These are phyloP conservation scores for Emydura subglobosa DNA, from an alignment of 2,113 vertebrate species.

Conservation along the genomic window DNA sequence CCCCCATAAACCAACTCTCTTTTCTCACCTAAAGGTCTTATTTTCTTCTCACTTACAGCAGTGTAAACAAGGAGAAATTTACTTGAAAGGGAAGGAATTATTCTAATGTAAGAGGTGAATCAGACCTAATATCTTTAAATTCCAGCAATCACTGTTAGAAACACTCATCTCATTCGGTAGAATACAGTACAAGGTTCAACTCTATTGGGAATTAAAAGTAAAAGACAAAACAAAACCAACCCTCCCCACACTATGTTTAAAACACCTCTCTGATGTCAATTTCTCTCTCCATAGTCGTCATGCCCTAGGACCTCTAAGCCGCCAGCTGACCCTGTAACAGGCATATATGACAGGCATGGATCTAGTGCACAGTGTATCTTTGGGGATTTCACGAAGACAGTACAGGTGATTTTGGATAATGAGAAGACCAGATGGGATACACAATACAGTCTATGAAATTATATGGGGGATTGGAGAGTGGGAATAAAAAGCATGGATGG, in stretches of 20 bases:
- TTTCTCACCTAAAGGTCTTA: neutral
- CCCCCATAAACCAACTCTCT: neutral
- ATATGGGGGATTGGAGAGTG: neutral
- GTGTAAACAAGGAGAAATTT: neutral
- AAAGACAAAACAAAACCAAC: neutral
- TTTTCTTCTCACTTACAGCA: neutral
- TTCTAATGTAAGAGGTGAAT: neutral
- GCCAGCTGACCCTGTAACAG: neutral
- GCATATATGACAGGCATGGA: neutral
- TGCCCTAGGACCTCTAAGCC: rapidly evolving
- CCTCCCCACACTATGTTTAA: neutral
- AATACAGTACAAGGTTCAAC: neutral
- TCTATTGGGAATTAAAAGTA: neutral
- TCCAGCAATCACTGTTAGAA: neutral
- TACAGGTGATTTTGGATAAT: neutral
- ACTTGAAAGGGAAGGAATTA: neutral
- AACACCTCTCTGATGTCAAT: neutral
- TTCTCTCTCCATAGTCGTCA: neutral
- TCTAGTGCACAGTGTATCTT: neutral
- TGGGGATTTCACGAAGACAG: neutral
- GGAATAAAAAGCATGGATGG: neutral
- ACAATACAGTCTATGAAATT: neutral
- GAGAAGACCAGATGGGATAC: neutral
- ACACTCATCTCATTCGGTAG: neutral
- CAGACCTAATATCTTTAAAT: neutral